phyloP scores from a whole-genome alignment of 1,140 invertebrate genomes.

The Halictus rubicundus region DNA sequence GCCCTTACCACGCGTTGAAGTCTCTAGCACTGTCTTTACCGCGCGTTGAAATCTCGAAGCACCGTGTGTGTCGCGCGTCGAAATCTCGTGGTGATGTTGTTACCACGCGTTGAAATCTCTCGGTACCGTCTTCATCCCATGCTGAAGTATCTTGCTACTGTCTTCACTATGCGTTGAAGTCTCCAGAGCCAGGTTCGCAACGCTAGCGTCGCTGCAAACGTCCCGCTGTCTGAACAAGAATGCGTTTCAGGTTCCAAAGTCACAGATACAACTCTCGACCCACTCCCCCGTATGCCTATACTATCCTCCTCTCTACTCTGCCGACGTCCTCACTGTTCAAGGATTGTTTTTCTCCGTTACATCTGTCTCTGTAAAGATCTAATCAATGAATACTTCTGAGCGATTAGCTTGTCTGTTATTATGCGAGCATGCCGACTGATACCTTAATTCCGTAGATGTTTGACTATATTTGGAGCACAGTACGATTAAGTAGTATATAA shows the following conservation, averaged over 20 bases:
- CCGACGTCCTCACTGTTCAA: constrained; percentile 53
- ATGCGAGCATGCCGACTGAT: constrained; percentile 61
- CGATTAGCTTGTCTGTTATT: constrained; percentile 59
- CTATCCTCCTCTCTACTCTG: constrained; percentile 47
- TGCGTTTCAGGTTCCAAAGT: constrained; percentile 51
- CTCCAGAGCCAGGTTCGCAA: background rate
- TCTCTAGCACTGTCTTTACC: background rate
- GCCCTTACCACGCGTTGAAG: background rate
- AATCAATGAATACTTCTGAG: constrained; percentile 58
- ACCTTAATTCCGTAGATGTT: constrained; percentile 58
- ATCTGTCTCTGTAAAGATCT: constrained; percentile 79
- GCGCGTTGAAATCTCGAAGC: background rate
- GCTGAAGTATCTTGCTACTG: too few species aligned
- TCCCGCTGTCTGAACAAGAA: constrained; percentile 53
- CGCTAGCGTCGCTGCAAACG: background rate
- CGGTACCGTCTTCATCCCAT: too few species aligned
- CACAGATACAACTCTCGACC: constrained; percentile 55
- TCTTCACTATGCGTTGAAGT: background rate
- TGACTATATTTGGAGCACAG: constrained; percentile 31
- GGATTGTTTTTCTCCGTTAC: constrained; percentile 74
- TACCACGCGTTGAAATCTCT: too few species aligned
- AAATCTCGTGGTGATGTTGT: background rate
- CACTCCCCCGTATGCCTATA: constrained; percentile 31
- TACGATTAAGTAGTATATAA: constrained; percentile 52
- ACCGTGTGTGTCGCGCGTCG: too few species aligned